These are phyloP conservation scores for Opisthograptis luteolata DNA, from an alignment of 2,888 invertebrate species.

Conservation along the genomic window DNA sequence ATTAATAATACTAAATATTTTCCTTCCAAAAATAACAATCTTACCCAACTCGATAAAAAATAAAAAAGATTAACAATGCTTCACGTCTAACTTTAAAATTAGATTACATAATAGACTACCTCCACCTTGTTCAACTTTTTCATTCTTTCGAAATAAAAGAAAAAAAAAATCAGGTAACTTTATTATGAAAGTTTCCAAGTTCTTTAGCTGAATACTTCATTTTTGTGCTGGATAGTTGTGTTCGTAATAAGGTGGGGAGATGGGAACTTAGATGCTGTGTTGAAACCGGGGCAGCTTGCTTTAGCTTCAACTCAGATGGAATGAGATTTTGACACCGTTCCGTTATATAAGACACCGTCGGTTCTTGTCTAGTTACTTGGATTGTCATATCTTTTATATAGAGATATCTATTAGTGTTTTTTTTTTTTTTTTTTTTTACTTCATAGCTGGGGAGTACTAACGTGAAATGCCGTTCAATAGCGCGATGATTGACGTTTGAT, in stretches of 20 bases:
- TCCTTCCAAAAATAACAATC: slow-evolving; percentile 9
- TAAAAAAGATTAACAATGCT: slow-evolving; percentile 18
- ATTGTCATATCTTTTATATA: no score
- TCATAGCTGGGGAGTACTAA: no score
- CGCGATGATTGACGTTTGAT: no score
- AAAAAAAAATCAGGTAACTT: slow-evolving; percentile 34
- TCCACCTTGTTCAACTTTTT: slow-evolving; percentile 31
- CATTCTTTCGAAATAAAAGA: slow-evolving; percentile 37
- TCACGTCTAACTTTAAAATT: slow-evolving; percentile 21
- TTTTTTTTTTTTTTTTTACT: no score
- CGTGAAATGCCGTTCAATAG: no score
- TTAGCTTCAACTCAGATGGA: slow-evolving; percentile 38
- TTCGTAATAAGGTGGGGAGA: slow-evolving; percentile 14
- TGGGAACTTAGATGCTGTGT: slow-evolving; percentile 34
- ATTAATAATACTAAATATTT: no score
- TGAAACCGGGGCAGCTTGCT: slow-evolving; percentile 42
- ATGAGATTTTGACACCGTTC: slow-evolving; percentile 29
- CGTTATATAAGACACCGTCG: no score
- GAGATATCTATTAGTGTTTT: no score
- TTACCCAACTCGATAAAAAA: slow-evolving; percentile 4
- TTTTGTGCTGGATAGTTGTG: slow-evolving; percentile 25
- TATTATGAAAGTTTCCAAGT: slow-evolving; percentile 31
- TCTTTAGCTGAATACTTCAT: slow-evolving; percentile 34
- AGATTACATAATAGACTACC: slow-evolving; percentile 28
- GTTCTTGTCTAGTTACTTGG: no score